Base-by-base conservation (phyloP, 2,888 invertebrate species). In the Caenorhabditis angaria region DNA sequence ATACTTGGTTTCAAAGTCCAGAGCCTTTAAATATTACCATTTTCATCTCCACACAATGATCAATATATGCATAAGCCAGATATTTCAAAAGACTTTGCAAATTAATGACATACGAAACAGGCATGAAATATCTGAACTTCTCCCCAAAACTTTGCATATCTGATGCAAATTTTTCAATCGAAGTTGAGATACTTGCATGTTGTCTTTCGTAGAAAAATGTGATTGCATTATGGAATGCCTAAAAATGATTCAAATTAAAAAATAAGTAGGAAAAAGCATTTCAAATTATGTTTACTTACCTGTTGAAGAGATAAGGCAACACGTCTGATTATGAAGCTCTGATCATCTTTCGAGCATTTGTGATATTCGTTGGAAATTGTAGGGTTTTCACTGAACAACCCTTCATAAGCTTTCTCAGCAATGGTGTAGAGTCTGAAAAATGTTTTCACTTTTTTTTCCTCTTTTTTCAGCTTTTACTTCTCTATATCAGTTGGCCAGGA, bases 211-310 rank as follows among this genome's bases (percentile, higher is more conserved):
- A 14, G 18, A 41, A 14, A 41, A 41, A 41, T 12, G 41, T 14
- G 41, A 41, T 41, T 14, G 41, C 41, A 3, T 41, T 41, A 18
- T 41, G 41, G 8, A 41, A 41, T 12, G 8, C 18, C 41, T 41
- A 14, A 18, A 41, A 41, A 5, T n/a, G n/a, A n/a, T n/a, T n/a
- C 65, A 29, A 59, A 24, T 54, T 47, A 32, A 51, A 6, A 41
- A 28, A 54, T 54, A 61, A 25, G 24, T 25, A 50, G 1, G 50
- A 29, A 24, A 28, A 28, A 29, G 56, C 28, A 61, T 12, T 25
- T 48, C 20, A 22, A 35, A 10, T 57, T 51, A n/a, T n/a, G n/a
- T n/a, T n/a, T n/a, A n/a, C n/a, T n/a, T n/a, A n/a, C n/a, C n/a
- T n/a, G n/a, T n/a, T n/a, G n/a, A n/a, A n/a, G n/a, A n/a, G n/a